Percentiles rank a stretch among this genome's conserved stretches.
These are phyloP conservation scores for Actinemys pallida DNA, from an alignment of 2,113 vertebrate genomes.

Conservation along the genomic window DNA sequence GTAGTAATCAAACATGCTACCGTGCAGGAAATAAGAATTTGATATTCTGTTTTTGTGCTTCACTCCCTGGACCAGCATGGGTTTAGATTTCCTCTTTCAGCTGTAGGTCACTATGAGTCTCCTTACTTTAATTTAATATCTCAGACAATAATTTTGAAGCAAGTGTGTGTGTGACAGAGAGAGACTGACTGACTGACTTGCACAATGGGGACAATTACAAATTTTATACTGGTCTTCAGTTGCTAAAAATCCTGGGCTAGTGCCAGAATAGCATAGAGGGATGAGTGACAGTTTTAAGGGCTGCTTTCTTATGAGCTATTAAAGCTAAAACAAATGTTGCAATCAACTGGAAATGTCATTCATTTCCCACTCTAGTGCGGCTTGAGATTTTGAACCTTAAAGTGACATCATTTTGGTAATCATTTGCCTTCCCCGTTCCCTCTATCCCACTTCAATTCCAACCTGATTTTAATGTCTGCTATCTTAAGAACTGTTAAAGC, in stretches of 20 bases:
- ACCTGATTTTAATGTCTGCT: not conserved
- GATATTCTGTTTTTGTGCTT: constrained; percentile 46
- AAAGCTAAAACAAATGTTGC: not conserved
- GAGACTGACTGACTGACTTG: not conserved
- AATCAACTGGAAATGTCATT: not conserved
- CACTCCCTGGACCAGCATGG: not conserved
- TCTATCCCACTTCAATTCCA: not conserved
- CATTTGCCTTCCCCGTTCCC: not conserved
- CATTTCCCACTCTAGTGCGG: not conserved
- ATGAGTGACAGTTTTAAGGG: not conserved
- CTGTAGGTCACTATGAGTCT: constrained; percentile 13
- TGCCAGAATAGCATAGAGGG: not conserved
- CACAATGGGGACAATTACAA: not conserved
- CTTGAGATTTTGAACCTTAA: not conserved
- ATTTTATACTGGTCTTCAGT: not conserved
- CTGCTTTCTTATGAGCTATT: not conserved
- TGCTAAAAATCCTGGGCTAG: not conserved
- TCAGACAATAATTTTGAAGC: constrained; percentile 35
- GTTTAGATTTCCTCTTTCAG: constrained; percentile 43
- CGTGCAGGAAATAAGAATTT: constrained; percentile 33
- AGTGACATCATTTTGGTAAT: not conserved
- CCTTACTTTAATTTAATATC: constrained; percentile 21
- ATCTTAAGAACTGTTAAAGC: not conserved
- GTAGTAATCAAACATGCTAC: not conserved
- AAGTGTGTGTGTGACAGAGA: not conserved